phyloP scores from a whole-genome alignment of 2,888 invertebrate genomes.

The Rambutsinella grinnellia region DNA sequence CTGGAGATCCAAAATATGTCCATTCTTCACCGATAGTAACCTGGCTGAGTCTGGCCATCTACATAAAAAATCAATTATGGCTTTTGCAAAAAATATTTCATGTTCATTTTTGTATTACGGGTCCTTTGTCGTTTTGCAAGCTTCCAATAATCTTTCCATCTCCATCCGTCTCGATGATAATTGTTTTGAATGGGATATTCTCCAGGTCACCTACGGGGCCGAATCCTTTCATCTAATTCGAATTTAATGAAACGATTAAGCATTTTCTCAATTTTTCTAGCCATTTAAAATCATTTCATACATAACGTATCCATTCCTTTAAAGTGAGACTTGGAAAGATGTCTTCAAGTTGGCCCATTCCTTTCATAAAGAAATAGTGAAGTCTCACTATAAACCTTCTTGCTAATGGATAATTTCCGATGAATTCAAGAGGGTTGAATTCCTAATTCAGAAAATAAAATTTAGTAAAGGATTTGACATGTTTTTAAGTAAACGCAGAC shows the following conservation, averaged over 20 bases:
- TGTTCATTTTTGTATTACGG: conserved; percentile 69
- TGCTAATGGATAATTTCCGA: conserved; percentile 35
- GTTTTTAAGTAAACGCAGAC: too few species aligned
- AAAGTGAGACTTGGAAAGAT: conserved; percentile 75
- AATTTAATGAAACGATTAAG: conserved; percentile 40
- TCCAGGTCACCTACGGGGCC: conserved; percentile 69
- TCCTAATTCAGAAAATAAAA: too few species aligned
- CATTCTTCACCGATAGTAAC: conserved; percentile 36
- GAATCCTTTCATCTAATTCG: conserved; percentile 77
- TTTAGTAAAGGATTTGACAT: too few species aligned
- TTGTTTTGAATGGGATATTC: conserved; percentile 71
- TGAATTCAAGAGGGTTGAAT: conserved; percentile 12
- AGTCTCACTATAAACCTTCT: conserved; percentile 47
- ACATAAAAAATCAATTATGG: not conserved
- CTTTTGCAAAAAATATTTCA: conserved; percentile 69
- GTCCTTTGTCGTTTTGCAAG: conserved; percentile 76
- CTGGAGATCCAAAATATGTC: conserved; percentile 54
- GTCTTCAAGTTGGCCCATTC: conserved; percentile 73
- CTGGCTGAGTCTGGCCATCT: conserved; percentile 50
- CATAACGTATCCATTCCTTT: conserved; percentile 75
- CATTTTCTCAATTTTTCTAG: too few species aligned
- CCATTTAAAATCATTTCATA: not conserved
- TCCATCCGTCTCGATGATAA: conserved; percentile 78
- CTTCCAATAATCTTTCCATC: conserved; percentile 80
- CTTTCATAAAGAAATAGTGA: conserved; percentile 9